Evolutionary conservation across 2,888 invertebrate species (phyloP), one percentile per base, ranked within the genome.

Genomic region (Herminia tarsipennalis): DNA sequence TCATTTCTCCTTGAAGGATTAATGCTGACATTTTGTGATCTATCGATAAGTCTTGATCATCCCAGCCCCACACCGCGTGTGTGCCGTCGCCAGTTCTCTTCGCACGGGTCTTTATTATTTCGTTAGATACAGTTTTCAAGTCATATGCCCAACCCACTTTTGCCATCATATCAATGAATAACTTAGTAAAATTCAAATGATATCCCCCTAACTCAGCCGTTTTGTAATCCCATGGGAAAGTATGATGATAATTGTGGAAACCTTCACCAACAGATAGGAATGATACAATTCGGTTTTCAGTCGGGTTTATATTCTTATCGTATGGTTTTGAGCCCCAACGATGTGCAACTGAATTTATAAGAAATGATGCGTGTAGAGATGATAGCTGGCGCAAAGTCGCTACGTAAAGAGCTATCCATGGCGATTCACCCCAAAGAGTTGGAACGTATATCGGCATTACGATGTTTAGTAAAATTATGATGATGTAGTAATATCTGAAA

Each of bases 231-330:
- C 68, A 75, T 0, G 78, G 78, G 28, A 66, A 78, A 5, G 65
- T 64, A 27, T 78, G 78, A 43, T 78, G 78, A 40, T 70, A 77
- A 17, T 76, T 78, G 22, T 78, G 78, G 45, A 72, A 76, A 0
- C 76, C 77, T 48, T 76, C 76, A 2, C 77, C 78, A 12, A 49
- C 5, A 2, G 46, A 14, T 3, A 58, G 6, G 0, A 56, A 20
- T 5, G 52, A 49, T 3, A 53, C 17, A 2, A 20, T 1, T 21
- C 41, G 49, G 3, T 17, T 30, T 24, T 57, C 48, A 0, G 8
- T 34, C 8, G 57, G 39, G 8, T 3, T 5, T 1, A 57, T 57
- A 2, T 43, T 5, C 5, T 52, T 46, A 4, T 57, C 56, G 3
- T 57, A 57, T 0, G 56, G 52, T 2, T 27, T 48, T 3, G 10